Percentiles rank a stretch among this genome's conserved stretches.
phyloP scores from a whole-genome alignment of 2,888 invertebrate species.

The Thysanoteuthis rhombus region DNA sequence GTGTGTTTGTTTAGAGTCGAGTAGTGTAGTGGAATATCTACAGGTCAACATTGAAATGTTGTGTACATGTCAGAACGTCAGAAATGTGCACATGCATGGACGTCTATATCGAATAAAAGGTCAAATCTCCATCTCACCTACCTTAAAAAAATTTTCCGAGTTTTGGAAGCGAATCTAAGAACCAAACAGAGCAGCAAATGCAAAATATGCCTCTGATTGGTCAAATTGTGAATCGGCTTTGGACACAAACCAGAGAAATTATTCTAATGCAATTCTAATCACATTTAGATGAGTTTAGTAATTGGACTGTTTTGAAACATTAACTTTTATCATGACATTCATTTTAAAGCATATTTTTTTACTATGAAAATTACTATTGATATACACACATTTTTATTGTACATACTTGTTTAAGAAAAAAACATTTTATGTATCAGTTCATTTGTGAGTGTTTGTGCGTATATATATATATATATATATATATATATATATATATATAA shows the following conservation, averaged over 20 bases:
- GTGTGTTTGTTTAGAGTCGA: not conserved
- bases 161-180: not conserved
- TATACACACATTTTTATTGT: not conserved
- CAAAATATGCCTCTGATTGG: not conserved
- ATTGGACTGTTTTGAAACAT: not conserved
- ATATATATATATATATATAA: not conserved
- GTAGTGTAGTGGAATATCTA: not conserved
- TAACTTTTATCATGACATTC: not conserved
- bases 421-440: not conserved
- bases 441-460: no score
- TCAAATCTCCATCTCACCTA: not conserved
- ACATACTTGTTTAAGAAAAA: not conserved
- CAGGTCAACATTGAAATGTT: not conserved
- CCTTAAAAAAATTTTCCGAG: not conserved
- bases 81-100: not conserved
- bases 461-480: not conserved
- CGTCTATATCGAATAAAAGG: not conserved
- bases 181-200: not conserved
- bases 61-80: no score
- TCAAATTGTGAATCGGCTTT: not conserved
- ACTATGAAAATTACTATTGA: no score
- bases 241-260: not conserved
- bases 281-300: not conserved
- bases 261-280: not conserved
- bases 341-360: not conserved